Base-by-base conservation (phyloP, 2,888 invertebrate species). In the Gastrophysa polygoni region DNA sequence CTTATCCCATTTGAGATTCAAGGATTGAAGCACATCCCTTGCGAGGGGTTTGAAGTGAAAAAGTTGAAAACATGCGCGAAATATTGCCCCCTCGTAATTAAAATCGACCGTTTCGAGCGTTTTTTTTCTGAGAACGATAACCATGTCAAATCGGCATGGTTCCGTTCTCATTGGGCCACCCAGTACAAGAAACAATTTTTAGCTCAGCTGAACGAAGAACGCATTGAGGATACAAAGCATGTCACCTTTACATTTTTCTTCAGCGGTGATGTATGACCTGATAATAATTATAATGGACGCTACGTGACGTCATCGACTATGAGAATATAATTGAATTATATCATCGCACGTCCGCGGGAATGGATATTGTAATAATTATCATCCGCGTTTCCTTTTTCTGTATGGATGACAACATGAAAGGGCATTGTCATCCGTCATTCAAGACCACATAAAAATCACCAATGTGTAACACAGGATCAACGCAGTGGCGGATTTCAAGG, bases 271-370 rank as follows among this genome's bases (percentile, higher is more conserved):
- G 24, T 24, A 24, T 24, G 38, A 32, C 11, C 3, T 24, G 7
- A 7, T 24, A 24, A 24, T 24, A 11, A 11, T 32, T 24, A 24
- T 24, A 24, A 5, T 24, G 7, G 24, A 49, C n/a, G 34, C n/a
- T 3, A 51, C 14, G 6, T 20, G 32, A 18, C 24, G 18, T 29
- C 34, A 51, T 50, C 11, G 51, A 18, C 34, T 20, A 18, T 34
- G 21, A 20, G 34, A 14, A 34, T 34, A 32, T 57, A 57, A 57
- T 57, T 48, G 21, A 48, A 57, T 48, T 57, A 57, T 48, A 34
- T 57, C 32, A 57, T 48, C 21, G 4, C 14, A 38, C 48, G 51
- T 54, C 54, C 54, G 59, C 59, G 38, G 11, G 34, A 59, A 59
- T 46, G 51, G 43, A 44, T 32, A 44, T 44, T 47, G 28, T 46